Conservation (phyloP, 2,888 invertebrate species). For the Calameuta pallipes region DNA sequence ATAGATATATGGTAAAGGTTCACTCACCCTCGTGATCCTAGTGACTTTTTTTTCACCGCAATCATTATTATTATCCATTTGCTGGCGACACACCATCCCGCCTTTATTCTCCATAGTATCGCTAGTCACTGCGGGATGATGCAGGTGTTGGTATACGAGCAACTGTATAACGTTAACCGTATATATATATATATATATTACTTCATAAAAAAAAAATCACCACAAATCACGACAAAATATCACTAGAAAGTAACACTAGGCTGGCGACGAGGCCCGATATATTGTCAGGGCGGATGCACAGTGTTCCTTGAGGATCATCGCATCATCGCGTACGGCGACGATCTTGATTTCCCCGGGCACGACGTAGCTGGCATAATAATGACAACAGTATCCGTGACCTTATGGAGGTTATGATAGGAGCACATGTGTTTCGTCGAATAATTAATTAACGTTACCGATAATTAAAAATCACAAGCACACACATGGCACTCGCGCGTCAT, state of each 20-base stretch:
- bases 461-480: not conserved
- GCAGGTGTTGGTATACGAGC: not conserved
- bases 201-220: not conserved
- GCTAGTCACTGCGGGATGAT: not conserved
- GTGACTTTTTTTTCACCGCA: not conserved
- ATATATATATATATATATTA: no score
- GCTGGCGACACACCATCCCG: not conserved
- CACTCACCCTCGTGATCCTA: not conserved
- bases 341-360: constrained; percentile 1
- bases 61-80: not conserved
- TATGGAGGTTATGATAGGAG: not conserved
- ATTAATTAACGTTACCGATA: not conserved
- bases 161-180: not conserved
- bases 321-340: not conserved
- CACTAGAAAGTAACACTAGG: not conserved
- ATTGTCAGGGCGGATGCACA: constrained; percentile 9
- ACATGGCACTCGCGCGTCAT: not conserved
- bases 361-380: not conserved
- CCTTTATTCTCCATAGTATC: not conserved
- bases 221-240: not conserved
- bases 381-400: not conserved
- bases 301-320: constrained; percentile 8
- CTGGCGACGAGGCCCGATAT: not conserved
- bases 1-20: not conserved
- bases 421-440: not conserved